Evolutionary conservation across 53 echinoderm and acorn worm genomes (phyloP), one percentile per base, ranked within the genome.

Genomic region (Echinarachnius parma): DNA sequence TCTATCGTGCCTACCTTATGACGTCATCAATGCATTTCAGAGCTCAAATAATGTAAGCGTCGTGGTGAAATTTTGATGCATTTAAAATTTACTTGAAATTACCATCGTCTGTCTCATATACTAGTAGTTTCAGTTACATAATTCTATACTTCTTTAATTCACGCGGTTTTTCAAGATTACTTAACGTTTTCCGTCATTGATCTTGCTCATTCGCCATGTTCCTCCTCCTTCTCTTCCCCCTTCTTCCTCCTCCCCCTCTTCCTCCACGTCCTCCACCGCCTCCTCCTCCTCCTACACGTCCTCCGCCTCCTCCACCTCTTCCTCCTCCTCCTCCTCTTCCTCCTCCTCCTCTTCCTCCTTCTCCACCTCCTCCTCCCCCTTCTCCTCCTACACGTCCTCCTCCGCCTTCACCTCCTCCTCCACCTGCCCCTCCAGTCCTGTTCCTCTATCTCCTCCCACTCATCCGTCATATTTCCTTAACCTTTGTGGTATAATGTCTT

Each of bases 11-110:
- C 91, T 98, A 60, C 98, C 98, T 14, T 98, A 98, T 88, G 98
- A 98, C 81, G 98, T 98, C 88, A 98, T 98, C 64, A 98, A 98
- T 68, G 98, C 98, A 75, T 98, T 98, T 66, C 88, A 98, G 50
- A 78, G 74, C 24, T 70, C 74, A 48, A 78, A 59, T 49, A 60
- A 90, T 57, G 96, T 95, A 63, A 91, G 95, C 86, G 53, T n/a
- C n/a, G n/a, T n/a, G n/a, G n/a, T n/a, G n/a, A n/a, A n/a, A n/a
- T n/a, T n/a, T 47, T 4, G n/a, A n/a, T n/a, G n/a, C n/a, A n/a
- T n/a, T n/a, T n/a, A n/a, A n/a, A n/a, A n/a, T n/a, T n/a, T n/a
- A n/a, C n/a, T n/a, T n/a, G n/a, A n/a, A n/a, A n/a, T n/a, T n/a
- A n/a, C n/a, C n/a, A n/a, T n/a, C n/a, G n/a, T n/a, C n/a, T n/a